Conservation (phyloP, 2,888 invertebrate species). For the Augiades crinisus region DNA sequence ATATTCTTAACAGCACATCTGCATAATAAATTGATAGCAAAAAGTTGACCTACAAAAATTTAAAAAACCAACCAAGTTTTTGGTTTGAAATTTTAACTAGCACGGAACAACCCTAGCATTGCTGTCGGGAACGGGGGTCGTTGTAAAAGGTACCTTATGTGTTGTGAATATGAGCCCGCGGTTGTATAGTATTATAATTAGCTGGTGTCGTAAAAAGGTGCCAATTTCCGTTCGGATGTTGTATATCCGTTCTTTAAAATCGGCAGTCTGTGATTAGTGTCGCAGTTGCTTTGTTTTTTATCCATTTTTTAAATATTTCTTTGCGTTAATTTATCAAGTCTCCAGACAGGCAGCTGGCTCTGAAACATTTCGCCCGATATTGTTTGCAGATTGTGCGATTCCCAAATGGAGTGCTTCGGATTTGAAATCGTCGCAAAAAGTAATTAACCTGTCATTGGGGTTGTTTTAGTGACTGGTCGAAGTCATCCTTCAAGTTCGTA, state of each 20-base stretch:
- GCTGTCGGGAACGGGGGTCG: background rate
- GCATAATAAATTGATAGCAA: constrained; percentile 77
- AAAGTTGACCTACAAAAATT: constrained; percentile 77
- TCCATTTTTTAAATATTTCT: constrained; percentile 51
- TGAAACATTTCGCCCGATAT: constrained; percentile 40
- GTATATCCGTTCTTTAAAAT: constrained; percentile 75
- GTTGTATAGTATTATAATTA: constrained; percentile 15
- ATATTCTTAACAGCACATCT: constrained; percentile 71
- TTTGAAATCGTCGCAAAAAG: constrained; percentile 9
- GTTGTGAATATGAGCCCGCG: constrained; percentile 1
- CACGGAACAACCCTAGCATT: constrained; percentile 14
- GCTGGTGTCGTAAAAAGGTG: constrained; percentile 57
- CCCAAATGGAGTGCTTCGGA: constrained; percentile 1
- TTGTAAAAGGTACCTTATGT: background rate
- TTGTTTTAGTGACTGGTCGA: constrained; percentile 2
- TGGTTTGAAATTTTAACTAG: constrained; percentile 35
- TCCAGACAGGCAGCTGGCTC: constrained; percentile 60
- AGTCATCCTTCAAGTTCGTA: constrained; percentile 1
- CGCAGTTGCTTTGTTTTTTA: constrained; percentile 67
- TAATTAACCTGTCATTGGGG: constrained; percentile 9
- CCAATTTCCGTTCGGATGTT: constrained; percentile 75
- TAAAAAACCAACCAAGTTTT: constrained; percentile 48
- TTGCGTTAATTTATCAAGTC: constrained; percentile 64
- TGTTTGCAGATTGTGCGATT: constrained; percentile 45
- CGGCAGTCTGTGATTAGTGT: constrained; percentile 71